Conservation (phyloP, 2,797 vertebrate genomes). For the Coendou prehensilis region DNA sequence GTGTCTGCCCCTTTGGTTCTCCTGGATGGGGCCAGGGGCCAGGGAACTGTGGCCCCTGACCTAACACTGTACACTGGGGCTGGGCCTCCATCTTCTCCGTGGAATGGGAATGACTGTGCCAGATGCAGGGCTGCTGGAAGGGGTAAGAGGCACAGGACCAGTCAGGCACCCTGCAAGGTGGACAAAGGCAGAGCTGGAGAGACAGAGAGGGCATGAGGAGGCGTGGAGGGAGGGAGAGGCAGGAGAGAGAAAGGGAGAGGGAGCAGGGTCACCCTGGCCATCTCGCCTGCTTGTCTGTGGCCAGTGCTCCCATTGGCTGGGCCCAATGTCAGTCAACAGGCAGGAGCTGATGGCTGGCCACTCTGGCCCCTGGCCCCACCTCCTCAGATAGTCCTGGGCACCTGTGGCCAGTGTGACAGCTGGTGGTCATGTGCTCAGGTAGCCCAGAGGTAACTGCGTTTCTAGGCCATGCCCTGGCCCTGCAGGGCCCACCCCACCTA, state of each 20-base stretch:
- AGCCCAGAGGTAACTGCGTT: not conserved
- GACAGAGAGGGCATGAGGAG: not conserved
- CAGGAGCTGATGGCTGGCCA: not conserved
- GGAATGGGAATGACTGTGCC: not conserved
- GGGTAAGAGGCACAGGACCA: not conserved
- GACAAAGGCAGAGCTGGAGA: not conserved
- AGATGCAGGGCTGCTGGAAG: not conserved
- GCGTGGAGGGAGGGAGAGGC: not conserved
- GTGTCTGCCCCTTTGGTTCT: not conserved
- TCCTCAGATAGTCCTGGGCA: not conserved
- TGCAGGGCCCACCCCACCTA: not conserved
- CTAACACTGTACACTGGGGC: not conserved
- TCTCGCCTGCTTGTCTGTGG: not conserved
- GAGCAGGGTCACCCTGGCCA: not conserved
- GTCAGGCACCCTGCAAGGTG: not conserved
- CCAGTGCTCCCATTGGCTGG: not conserved
- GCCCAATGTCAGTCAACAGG: not conserved
- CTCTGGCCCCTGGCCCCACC: not conserved
- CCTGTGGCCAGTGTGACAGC: not conserved
- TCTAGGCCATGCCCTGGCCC: not conserved
- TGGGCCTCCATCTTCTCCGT: not conserved
- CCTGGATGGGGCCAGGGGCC: not conserved
- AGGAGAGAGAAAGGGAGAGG: not conserved
- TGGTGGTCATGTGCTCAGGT: not conserved
- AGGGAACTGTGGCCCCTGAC: not conserved